A percentile compares a stretch with the other conserved stretches of the same genome.
Conservation (phyloP, 2,888 invertebrate genomes). For the Epicampocera succincta region DNA sequence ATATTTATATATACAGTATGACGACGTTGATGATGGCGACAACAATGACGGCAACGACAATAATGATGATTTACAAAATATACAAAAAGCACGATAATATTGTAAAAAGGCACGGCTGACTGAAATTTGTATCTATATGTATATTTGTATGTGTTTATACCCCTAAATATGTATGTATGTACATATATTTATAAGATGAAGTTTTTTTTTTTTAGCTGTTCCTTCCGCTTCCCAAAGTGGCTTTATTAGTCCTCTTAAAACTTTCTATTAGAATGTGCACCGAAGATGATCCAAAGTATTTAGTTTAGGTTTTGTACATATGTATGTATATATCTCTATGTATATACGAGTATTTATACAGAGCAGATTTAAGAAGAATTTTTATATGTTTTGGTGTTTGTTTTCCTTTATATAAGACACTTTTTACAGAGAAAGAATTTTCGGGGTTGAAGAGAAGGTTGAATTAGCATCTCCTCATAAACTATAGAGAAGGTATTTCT, state of each 20-base stretch:
- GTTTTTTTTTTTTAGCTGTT: slow-evolving; percentile 35
- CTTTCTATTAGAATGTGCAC: slow-evolving; percentile 45
- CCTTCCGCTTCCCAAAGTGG: slow-evolving; percentile 15
- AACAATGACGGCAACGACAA: slow-evolving; percentile 42
- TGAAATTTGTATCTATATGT: slow-evolving; percentile 57
- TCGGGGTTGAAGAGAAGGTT: not conserved
- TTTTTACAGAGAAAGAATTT: slow-evolving; percentile 26
- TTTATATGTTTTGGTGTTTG: not conserved
- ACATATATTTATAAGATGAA: slow-evolving; percentile 38
- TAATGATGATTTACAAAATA: slow-evolving; percentile 67
- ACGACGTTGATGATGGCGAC: slow-evolving; percentile 44
- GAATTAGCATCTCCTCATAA: slow-evolving; percentile 6
- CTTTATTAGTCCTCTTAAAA: slow-evolving; percentile 16
- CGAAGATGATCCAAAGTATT: slow-evolving; percentile 30
- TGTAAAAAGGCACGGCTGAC: slow-evolving; percentile 70
- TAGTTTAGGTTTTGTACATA: slow-evolving; percentile 70
- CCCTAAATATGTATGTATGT: slow-evolving; percentile 17
- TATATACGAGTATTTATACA: not conserved
- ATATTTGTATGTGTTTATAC: slow-evolving; percentile 19
- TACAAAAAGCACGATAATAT: slow-evolving; percentile 69
- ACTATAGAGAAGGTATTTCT: not conserved
- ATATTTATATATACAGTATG: slow-evolving; percentile 52
- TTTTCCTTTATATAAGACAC: slow-evolving; percentile 28
- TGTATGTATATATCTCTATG: slow-evolving; percentile 71
- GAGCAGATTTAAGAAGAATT: slow-evolving; percentile 22